Evolutionary conservation across 2,888 invertebrate genomes (phyloP), one percentile per base, ranked within the genome.

Genomic region (Liopterus haemorrhoidalis): DNA sequence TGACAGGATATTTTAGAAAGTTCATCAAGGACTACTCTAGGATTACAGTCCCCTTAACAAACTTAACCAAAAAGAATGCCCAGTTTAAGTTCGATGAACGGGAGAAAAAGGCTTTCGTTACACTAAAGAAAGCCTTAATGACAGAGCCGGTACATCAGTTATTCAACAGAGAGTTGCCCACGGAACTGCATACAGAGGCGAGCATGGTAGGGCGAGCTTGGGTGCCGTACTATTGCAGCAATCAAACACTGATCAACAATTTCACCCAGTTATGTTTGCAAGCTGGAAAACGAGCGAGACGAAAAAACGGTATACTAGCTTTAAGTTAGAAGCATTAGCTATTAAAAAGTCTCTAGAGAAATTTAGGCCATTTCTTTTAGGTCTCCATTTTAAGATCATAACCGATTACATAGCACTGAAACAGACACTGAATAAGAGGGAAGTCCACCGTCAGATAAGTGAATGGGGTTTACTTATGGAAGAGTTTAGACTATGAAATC

Each of bases 321-420:
- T 51, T 3, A 56, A 60, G 16, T 24, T 49, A 9, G 57, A 61
- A 32, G 41, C 49, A 6, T 47, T 61, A 39, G 63, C 59, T 0
- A 46, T 59, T n/a, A n/a, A n/a, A n/a, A n/a, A n/a, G n/a, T n/a
- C n/a, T n/a, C n/a, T n/a, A n/a, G n/a, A n/a, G n/a, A n/a, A n/a
- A n/a, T n/a, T n/a, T n/a, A n/a, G n/a, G n/a, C n/a, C n/a, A n/a
- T n/a, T n/a, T n/a, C n/a, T n/a, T n/a, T n/a, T n/a, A n/a, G n/a
- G n/a, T n/a, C n/a, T n/a, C n/a, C n/a, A n/a, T n/a, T n/a, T n/a
- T n/a, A n/a, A n/a, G n/a, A n/a, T n/a, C 1, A 43, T 58, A 1
- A 57, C 49, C 22, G 53, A n/a, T n/a, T n/a, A n/a, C n/a, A n/a
- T n/a, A n/a, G n/a, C n/a, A n/a, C n/a, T n/a, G n/a, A n/a, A n/a